Evolutionary conservation across 2,797 vertebrate genomes (phyloP).

Genomic region (Triplophysa yarkandensis): DNA sequence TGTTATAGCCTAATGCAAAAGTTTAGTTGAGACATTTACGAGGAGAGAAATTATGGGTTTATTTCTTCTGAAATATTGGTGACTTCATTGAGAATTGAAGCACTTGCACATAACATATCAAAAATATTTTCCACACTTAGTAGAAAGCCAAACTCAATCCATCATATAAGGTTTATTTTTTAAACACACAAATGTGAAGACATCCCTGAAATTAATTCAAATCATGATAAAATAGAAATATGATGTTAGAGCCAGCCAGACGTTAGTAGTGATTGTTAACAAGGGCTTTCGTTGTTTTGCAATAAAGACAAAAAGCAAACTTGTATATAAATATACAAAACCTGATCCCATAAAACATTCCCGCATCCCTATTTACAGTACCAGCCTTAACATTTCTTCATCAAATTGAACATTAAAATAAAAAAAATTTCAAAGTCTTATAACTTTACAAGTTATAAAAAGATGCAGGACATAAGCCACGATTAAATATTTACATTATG

Average conservation of each 20-base stretch:
- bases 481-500: constrained; percentile 17
- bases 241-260: background rate
- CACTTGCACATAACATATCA: too few relatives aligned
- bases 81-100: too few relatives aligned
- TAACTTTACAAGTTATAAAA: background rate
- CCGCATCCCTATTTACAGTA: background rate
- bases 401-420: too few relatives aligned
- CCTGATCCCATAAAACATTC: background rate
- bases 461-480: background rate
- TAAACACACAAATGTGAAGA: background rate
- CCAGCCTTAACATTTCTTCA: background rate
- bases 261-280: background rate
- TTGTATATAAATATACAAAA: constrained; percentile 8
- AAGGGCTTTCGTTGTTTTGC: background rate
- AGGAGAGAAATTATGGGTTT: too few relatives aligned
- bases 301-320: constrained; percentile 8
- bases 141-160: too few relatives aligned
- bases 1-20: too few relatives aligned
- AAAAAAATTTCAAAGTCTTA: too few relatives aligned
- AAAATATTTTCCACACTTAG: too few relatives aligned
- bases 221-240: constrained; percentile 4
- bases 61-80: too few relatives aligned
- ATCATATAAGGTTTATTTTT: constrained; percentile 4
- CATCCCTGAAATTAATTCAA: background rate
- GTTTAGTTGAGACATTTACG: too few relatives aligned